phyloP scores from a whole-genome alignment of 1,140 invertebrate species.

The Mamestra configurata region DNA sequence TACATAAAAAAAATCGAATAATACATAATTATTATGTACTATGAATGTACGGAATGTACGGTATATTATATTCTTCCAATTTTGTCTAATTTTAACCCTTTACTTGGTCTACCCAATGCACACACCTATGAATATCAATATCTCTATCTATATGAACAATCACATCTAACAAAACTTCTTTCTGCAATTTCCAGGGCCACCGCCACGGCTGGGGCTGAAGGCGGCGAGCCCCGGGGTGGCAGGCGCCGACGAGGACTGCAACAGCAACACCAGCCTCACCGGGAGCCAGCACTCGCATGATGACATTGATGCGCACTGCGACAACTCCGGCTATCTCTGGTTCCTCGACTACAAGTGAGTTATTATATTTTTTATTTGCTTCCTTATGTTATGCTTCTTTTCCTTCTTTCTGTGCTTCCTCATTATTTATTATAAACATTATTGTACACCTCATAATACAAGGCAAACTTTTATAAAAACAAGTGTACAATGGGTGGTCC shows the following conservation, averaged over 20 bases:
- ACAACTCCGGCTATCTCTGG: slow-evolving; percentile 96
- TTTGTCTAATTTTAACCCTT: too few relatives aligned
- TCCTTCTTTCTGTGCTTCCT: too few relatives aligned
- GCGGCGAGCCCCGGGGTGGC: slow-evolving; percentile 82
- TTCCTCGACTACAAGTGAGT: slow-evolving; percentile 95
- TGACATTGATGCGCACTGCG: slow-evolving; percentile 93
- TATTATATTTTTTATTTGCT: not conserved
- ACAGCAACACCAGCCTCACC: slow-evolving; percentile 84
- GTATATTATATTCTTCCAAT: too few relatives aligned
- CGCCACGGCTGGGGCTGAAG: slow-evolving; percentile 85
- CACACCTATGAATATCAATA: not conserved
- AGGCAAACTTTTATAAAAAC: too few relatives aligned
- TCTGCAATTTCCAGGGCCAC: slow-evolving; percentile 80
- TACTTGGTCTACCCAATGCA: too few relatives aligned
- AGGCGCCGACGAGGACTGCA: slow-evolving; percentile 81
- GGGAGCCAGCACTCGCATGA: slow-evolving; percentile 84
- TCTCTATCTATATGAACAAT: not conserved
- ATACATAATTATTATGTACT: too few relatives aligned
- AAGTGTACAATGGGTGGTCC: too few relatives aligned
- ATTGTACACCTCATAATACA: too few relatives aligned
- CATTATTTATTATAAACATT: too few relatives aligned
- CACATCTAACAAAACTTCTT: not conserved
- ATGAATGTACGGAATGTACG: too few relatives aligned
- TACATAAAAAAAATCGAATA: too few relatives aligned
- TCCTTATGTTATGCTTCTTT: slow-evolving; percentile 5